Evolutionary conservation across 2,888 invertebrate species (phyloP).

Genomic region (Macrophya annulata): DNA sequence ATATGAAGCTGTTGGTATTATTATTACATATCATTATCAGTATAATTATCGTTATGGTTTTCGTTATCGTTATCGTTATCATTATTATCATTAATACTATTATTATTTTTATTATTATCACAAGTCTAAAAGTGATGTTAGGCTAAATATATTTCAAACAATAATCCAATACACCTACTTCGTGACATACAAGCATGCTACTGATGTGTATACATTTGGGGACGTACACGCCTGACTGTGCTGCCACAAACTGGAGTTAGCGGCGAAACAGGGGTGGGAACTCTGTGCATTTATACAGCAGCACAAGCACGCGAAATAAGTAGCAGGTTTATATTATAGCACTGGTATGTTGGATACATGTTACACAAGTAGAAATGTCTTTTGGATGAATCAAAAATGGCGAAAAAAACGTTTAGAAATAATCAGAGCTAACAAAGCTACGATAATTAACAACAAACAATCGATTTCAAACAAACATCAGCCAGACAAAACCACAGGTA

Average conservation of each 20-base stretch:
- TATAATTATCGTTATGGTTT: no score
- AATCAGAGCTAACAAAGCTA: not conserved
- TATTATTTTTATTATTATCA: not conserved
- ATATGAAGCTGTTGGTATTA: not conserved
- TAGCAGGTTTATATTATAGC: no score
- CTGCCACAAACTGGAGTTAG: conserved; percentile 3
- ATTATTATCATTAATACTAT: no score
- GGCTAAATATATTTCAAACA: not conserved
- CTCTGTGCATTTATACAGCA: not conserved
- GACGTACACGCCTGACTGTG: not conserved
- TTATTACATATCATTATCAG: no score
- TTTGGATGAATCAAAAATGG: not conserved
- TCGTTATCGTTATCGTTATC: no score
- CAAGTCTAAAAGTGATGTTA: not conserved
- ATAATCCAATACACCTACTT: not conserved
- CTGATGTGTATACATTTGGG: not conserved
- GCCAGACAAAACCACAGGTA: not conserved
- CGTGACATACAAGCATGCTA: conserved; percentile 3
- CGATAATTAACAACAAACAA: not conserved
- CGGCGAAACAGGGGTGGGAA: not conserved
- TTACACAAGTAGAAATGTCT: not conserved
- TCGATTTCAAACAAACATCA: not conserved
- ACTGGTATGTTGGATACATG: no score
- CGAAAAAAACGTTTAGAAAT: not conserved
- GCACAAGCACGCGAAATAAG: not conserved